Conservation (phyloP, 2,113 vertebrate species). For the Shinisaurus crocodilurus region DNA sequence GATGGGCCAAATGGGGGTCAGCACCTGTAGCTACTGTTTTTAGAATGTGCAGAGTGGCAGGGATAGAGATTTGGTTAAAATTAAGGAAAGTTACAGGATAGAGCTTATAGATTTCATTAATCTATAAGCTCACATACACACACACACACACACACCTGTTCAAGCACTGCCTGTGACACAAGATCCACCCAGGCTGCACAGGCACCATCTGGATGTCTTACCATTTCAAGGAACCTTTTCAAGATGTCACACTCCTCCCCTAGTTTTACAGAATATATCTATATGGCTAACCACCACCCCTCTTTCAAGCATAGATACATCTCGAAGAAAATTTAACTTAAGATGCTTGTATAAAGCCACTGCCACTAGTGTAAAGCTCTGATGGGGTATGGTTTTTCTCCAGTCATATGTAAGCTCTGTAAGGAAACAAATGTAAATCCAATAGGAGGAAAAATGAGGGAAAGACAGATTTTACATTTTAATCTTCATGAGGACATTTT, state of each 20-base stretch:
- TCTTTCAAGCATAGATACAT: neutral
- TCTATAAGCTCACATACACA: too few relatives aligned
- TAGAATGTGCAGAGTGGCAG: too few relatives aligned
- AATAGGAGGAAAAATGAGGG: conserved; percentile 12
- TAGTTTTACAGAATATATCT: neutral
- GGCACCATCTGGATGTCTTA: neutral
- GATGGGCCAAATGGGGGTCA: neutral
- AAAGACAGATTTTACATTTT: conserved; percentile 47
- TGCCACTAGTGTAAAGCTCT: neutral
- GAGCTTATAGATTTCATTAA: too few relatives aligned
- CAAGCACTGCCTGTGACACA: neutral
- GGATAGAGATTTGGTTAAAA: neutral
- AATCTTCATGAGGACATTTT: conserved; percentile 12
- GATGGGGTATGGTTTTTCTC: neutral
- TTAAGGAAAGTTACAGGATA: neutral
- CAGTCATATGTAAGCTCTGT: neutral
- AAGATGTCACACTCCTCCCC: neutral
- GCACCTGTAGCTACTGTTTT: neutral
- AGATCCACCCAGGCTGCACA: neutral
- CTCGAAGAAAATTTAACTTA: neutral
- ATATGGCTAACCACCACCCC: neutral
- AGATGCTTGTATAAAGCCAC: neutral
- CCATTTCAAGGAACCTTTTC: neutral
- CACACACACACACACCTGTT: neutral
- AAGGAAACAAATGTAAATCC: conserved; percentile 38